Evolutionary conservation across 2,113 vertebrate species (phyloP).

Genomic region (Pongo abelii): DNA sequence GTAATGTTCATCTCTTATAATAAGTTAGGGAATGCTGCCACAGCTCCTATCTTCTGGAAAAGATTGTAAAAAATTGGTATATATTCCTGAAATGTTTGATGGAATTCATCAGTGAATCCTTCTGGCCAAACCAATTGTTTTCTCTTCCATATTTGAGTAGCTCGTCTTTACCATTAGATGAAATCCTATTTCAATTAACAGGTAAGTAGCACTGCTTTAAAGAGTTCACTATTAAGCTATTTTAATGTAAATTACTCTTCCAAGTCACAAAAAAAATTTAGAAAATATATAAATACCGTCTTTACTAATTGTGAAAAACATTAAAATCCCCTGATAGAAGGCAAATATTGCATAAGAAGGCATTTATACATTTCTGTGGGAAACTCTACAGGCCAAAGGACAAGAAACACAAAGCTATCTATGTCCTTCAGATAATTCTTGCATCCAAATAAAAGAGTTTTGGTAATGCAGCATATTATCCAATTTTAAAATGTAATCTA

Average conservation of each 20-base stretch:
- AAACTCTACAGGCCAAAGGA: not conserved
- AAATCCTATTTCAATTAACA: not conserved
- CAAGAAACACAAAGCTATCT: not conserved
- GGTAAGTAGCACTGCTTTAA: not conserved
- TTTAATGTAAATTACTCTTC: not conserved
- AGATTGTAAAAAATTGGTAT: not conserved
- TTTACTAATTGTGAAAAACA: not conserved
- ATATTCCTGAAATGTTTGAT: not conserved
- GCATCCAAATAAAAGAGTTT: not conserved
- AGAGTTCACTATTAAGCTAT: not conserved
- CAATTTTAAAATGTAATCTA: not conserved
- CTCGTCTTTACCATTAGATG: not conserved
- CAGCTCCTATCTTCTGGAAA: not conserved
- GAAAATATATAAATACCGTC: not conserved
- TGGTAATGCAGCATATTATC: not conserved
- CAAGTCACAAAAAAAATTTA: not conserved
- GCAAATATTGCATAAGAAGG: not conserved
- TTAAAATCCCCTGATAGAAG: not conserved
- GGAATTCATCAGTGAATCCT: not conserved
- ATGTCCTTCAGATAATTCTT: not conserved
- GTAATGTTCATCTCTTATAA: not conserved
- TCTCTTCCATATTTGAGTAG: not conserved
- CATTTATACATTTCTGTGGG: not conserved
- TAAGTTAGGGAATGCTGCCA: not conserved
- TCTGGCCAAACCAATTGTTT: not conserved